Conservation (phyloP, 2,113 vertebrate genomes). For the Sander vitreus region DNA sequence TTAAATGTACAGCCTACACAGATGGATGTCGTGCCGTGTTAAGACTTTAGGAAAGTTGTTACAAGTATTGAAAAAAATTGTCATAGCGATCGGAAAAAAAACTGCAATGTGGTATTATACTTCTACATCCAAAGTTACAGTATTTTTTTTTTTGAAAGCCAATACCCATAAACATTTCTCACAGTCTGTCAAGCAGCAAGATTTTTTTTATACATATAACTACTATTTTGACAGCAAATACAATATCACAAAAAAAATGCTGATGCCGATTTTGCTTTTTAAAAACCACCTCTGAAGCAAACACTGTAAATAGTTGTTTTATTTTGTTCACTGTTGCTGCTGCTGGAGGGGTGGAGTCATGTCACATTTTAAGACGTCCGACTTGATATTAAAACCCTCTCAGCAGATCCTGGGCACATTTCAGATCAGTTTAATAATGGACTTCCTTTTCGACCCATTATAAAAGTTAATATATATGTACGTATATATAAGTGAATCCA, state of each 20-base stretch:
- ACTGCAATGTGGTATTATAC: too few species aligned
- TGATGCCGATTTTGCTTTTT: neutral
- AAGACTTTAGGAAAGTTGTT: too few species aligned
- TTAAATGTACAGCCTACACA: too few species aligned
- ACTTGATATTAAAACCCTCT: neutral
- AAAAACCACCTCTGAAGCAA: neutral
- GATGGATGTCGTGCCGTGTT: too few species aligned
- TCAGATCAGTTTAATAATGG: neutral
- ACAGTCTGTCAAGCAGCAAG: too few species aligned
- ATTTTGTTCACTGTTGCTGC: neutral
- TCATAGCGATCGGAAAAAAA: too few species aligned
- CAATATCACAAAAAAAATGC: neutral
- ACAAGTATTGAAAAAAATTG: too few species aligned
- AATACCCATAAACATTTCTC: neutral
- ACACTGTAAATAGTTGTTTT: conserved; percentile 44
- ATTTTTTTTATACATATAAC: too few species aligned
- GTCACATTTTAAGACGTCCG: neutral
- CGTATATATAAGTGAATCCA: conserved; percentile 34
- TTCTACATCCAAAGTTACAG: neutral
- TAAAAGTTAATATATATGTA: conserved; percentile 45
- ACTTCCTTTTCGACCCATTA: conserved; percentile 25
- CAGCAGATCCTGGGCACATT: neutral
- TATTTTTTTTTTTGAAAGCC: neutral
- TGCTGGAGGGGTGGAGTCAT: neutral
- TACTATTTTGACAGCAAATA: neutral